Conservation (phyloP, 2,113 vertebrate species). For the Dasyurus viverrinus region DNA sequence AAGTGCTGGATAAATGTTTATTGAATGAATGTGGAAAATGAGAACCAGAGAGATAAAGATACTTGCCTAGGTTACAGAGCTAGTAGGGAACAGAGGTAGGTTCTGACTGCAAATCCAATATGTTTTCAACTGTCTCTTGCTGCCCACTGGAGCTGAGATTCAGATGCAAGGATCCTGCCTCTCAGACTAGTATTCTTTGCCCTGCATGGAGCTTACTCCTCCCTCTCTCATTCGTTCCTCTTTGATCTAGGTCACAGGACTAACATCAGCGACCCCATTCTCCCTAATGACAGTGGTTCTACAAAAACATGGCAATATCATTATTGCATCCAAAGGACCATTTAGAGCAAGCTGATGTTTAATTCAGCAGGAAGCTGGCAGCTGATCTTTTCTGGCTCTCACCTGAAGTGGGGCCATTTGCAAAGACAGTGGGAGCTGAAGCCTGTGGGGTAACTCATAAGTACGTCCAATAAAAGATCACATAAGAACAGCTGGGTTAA, state of each 20-base stretch:
- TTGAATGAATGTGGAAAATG: background rate
- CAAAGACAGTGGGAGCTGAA: background rate
- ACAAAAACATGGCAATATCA: background rate
- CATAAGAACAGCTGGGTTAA: background rate
- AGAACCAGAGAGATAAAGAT: background rate
- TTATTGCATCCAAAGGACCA: background rate
- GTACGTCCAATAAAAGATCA: background rate
- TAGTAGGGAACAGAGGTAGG: background rate
- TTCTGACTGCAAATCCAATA: background rate
- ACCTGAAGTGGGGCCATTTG: background rate
- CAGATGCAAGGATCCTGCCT: background rate
- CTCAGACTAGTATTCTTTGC: background rate
- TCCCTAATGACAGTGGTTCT: background rate
- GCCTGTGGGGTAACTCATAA: background rate
- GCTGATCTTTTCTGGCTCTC: background rate
- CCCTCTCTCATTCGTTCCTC: background rate
- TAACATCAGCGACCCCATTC: background rate
- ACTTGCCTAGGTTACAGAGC: background rate
- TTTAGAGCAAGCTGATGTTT: background rate
- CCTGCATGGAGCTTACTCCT: background rate
- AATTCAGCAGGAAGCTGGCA: constrained; percentile 14
- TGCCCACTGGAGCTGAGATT: background rate
- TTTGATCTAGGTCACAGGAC: background rate
- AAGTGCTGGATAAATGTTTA: background rate
- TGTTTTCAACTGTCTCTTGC: background rate